phyloP scores from a whole-genome alignment of 1,140 invertebrate genomes.

The Drosophila sproati region DNA sequence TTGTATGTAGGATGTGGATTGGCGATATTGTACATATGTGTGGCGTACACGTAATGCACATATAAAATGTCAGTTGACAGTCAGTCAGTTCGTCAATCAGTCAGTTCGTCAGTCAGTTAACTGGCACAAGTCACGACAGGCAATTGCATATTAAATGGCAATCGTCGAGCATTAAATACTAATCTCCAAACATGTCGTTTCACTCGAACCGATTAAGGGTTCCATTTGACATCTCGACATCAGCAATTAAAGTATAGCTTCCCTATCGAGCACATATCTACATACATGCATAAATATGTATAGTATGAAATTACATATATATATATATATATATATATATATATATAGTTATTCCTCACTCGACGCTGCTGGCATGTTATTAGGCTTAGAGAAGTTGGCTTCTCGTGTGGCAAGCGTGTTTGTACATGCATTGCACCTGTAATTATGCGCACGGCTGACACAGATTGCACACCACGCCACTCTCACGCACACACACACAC shows the following conservation, averaged over 20 bases:
- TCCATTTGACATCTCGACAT: constrained; percentile 57
- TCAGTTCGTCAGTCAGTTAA: not conserved
- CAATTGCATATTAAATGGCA: constrained; percentile 45
- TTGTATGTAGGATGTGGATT: not conserved
- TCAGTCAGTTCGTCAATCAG: not conserved
- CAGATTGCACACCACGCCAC: constrained; percentile 49
- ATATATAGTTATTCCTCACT: constrained; percentile 1
- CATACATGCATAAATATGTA: not conserved
- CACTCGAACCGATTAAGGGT: constrained; percentile 62
- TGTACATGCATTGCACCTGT: constrained; percentile 69
- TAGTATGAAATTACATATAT: not conserved
- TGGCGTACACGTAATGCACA: not conserved
- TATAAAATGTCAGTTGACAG: constrained; percentile 25
- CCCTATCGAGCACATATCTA: not conserved
- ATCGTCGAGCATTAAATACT: constrained; percentile 64
- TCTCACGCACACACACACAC: constrained; percentile 13
- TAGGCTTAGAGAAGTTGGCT: constrained; percentile 26
- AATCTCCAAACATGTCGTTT: constrained; percentile 57
- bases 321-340: not conserved
- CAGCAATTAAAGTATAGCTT: constrained; percentile 53
- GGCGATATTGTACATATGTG: constrained; percentile 10
- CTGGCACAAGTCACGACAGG: not conserved
- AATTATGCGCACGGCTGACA: constrained; percentile 78
- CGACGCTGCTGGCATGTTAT: constrained; percentile 26
- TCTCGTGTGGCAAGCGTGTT: constrained; percentile 49